These are phyloP conservation scores for Mycetomoellerius zeteki DNA, from an alignment of 1,140 invertebrate genomes.

Conservation along the genomic window DNA sequence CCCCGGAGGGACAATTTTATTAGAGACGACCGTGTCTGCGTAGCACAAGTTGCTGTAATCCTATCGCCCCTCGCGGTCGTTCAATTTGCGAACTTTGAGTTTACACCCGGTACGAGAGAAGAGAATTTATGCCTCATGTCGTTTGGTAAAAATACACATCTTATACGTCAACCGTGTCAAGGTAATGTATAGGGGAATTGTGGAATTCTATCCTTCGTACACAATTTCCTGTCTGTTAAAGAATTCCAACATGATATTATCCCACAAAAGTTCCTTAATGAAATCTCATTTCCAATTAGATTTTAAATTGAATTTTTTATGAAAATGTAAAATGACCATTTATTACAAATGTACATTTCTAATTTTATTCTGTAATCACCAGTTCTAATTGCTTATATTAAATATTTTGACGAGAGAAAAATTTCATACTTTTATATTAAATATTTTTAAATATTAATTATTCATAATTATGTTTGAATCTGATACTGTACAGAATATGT, in stretches of 20 bases:
- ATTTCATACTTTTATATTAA: slow-evolving; percentile 10
- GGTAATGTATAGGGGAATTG: slow-evolving; percentile 9
- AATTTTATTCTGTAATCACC: not conserved
- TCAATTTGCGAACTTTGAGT: slow-evolving; percentile 45
- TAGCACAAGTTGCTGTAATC: not conserved
- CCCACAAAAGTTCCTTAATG: not conserved
- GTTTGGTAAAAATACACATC: slow-evolving; percentile 22
- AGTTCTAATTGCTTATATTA: not conserved
- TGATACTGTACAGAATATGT: not conserved
- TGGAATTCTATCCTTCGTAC: not conserved
- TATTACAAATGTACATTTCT: not conserved
- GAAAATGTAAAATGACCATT: not conserved
- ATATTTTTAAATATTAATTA: not conserved
- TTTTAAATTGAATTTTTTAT: slow-evolving; percentile 10
- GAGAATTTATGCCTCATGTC: slow-evolving; percentile 1
- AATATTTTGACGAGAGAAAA: not conserved
- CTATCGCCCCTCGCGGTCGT: slow-evolving; percentile 1
- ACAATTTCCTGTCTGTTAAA: not conserved
- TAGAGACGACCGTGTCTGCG: not conserved
- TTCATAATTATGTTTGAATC: not conserved
- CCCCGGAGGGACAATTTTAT: slow-evolving; percentile 38
- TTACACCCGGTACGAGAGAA: not conserved
- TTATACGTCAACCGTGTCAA: not conserved
- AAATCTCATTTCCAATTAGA: not conserved
- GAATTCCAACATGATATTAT: not conserved